Evolutionary conservation across 2,888 invertebrate genomes (phyloP).

Genomic region (Dichetophora obliterata): DNA sequence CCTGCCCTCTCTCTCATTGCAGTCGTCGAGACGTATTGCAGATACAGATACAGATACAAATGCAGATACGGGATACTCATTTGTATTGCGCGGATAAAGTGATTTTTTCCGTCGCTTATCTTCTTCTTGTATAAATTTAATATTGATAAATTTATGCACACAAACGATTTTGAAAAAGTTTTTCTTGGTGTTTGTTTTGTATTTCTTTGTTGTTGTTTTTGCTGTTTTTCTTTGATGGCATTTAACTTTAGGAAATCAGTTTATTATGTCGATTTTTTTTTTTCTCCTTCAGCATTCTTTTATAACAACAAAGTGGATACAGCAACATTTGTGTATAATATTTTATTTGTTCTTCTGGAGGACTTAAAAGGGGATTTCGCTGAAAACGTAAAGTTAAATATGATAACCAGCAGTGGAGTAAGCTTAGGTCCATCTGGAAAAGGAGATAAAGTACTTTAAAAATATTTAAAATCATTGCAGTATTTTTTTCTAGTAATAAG

Average conservation of each 20-base stretch:
- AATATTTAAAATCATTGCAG: neutral
- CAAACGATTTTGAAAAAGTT: constrained; percentile 29
- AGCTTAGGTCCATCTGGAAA: no score
- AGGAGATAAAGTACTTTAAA: no score
- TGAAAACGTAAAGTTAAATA: no score
- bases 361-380: no score
- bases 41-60: constrained; percentile 31
- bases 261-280: constrained; percentile 4
- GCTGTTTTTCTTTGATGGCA: neutral
- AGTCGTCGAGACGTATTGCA: constrained; percentile 22
- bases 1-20: neutral
- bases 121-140: constrained; percentile 27
- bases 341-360: no score
- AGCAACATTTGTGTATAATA: no score
- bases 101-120: constrained; percentile 9
- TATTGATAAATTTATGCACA: constrained; percentile 40
- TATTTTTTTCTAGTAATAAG: no score
- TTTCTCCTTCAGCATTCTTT: no score
- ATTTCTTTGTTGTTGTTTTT: neutral
- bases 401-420: no score
- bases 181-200: constrained; percentile 9
- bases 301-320: no score
- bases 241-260: constrained; percentile 20
- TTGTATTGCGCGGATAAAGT: constrained; percentile 32
- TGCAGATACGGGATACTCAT: constrained; percentile 31